Base-by-base conservation (phyloP, 2,888 invertebrate genomes). In the Lasioglossum calceatum region DNA sequence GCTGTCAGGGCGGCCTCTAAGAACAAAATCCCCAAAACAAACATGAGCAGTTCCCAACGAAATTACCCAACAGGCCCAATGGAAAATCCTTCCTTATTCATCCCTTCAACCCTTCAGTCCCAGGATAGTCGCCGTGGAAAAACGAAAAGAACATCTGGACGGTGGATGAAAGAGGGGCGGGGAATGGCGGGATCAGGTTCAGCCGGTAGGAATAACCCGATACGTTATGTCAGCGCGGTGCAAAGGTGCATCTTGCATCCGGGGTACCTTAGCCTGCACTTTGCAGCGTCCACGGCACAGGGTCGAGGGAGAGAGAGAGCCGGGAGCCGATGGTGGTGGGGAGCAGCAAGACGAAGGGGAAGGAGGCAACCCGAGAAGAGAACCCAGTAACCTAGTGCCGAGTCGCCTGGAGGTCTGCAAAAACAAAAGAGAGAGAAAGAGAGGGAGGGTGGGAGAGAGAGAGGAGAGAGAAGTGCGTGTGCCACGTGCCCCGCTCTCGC, bases 321-420 rank as follows among this genome's bases (percentile, higher is more conserved):
- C 89, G 89, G 84, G 91, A 91, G 91, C 36, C 32, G 70, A 12
- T 23, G 92, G 90, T 67, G 90, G 81, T 32, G 92, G 91, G 90
- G 85, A 89, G 84, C 85, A 87, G 89, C 88, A 90, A 85, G 89
- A 87, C 86, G 90, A 88, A 88, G 93, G 91, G 90, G 90, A 91
- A 91, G 92, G 91, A 91, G 92, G 91, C 87, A 90, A 91, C 89
- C 88, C 87, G 92, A 91, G 89, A 91, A 91, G 92, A 92, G 91
- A 94, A 91, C 94, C 94, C 93, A 95, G 93, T 94, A 93, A 95
- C 95, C 95, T 94, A 95, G 93, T 95, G 93, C 93, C 92, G 93
- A 92, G 92, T 91, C 92, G 93, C 92, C 92, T 93, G 90, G 91
- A 89, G 92, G 92, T 92, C 93, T 94, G 94, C 93, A 95, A 94